A percentile compares a stretch with the other conserved stretches of the same genome.
Conservation (phyloP, 2,797 vertebrate species). For the Esox masquinongy region DNA sequence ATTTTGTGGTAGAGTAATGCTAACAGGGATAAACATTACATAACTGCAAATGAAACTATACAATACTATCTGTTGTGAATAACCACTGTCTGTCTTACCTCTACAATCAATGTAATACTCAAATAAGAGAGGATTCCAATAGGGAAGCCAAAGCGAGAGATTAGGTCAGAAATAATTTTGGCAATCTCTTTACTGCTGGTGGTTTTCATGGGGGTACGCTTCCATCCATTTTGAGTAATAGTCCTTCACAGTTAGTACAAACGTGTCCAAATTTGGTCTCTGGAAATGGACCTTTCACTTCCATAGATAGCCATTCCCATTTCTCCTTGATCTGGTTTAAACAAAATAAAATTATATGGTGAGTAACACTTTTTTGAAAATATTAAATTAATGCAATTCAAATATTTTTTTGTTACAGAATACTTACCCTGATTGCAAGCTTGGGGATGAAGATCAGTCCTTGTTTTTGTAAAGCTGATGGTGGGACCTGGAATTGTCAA, state of each 20-base stretch:
- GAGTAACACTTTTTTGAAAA: too few species aligned
- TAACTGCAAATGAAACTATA: background rate
- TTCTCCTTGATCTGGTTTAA: slow-evolving; percentile 2
- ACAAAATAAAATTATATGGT: background rate
- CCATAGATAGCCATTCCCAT: slow-evolving; percentile 1
- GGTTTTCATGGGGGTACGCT: background rate
- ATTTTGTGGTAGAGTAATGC: background rate
- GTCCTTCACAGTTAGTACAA: background rate
- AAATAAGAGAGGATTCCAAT: background rate
- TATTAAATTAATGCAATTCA: background rate
- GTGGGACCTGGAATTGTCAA: background rate
- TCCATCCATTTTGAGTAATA: slow-evolving; percentile 3
- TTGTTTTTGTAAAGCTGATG: background rate
- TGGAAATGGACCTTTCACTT: slow-evolving; percentile 3
- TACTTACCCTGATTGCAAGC: background rate
- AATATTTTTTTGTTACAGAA: too few species aligned
- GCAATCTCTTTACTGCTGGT: slow-evolving; percentile 2
- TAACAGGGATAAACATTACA: background rate
- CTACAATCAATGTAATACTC: background rate
- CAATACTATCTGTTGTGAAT: background rate
- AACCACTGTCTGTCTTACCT: background rate
- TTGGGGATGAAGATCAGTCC: background rate
- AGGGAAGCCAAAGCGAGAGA: background rate
- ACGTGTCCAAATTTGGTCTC: background rate
- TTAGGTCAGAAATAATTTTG: background rate